A percentile compares a stretch with the other conserved stretches of the same genome.
phyloP scores from a whole-genome alignment of 1,140 invertebrate species.

The Ctenoplectra terminalis region DNA sequence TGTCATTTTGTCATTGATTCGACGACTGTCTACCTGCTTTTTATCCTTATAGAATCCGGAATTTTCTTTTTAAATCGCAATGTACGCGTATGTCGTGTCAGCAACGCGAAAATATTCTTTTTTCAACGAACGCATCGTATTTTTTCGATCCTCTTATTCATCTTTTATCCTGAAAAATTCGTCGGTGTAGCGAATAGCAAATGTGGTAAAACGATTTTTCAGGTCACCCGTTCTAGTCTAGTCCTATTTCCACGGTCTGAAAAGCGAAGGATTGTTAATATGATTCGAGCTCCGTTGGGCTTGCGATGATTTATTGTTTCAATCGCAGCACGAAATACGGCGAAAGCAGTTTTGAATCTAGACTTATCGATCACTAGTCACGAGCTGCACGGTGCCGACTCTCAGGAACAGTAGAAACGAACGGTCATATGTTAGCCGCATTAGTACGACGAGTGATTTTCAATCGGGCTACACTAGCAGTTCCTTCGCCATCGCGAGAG shows the following conservation, averaged over 20 bases:
- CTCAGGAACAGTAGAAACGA: slow-evolving; percentile 23
- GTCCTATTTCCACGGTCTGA: slow-evolving; percentile 1
- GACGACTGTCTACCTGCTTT: neutral
- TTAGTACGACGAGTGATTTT: slow-evolving; percentile 40
- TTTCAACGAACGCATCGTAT: neutral
- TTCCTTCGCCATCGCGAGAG: neutral
- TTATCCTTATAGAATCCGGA: neutral
- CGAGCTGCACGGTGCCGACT: slow-evolving; percentile 1
- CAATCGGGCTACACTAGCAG: neutral
- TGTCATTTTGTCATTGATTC: slow-evolving; percentile 2
- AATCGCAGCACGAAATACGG: slow-evolving; percentile 20
- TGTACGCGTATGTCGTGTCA: too few species aligned
- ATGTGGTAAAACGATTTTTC: slow-evolving; percentile 8
- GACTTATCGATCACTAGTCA: slow-evolving; percentile 43
- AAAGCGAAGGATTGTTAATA: slow-evolving; percentile 7
- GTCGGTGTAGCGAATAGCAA: neutral
- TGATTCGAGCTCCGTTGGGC: slow-evolving; percentile 1
- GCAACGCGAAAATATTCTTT: neutral
- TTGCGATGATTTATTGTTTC: slow-evolving; percentile 38
- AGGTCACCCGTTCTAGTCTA: neutral
- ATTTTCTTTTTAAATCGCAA: too few species aligned
- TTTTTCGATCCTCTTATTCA: neutral
- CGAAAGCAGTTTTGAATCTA: slow-evolving; percentile 40
- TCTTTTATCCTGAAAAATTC: too few species aligned
- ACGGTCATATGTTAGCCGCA: slow-evolving; percentile 35